These are phyloP conservation scores for Tetraneura akinire DNA, from an alignment of 1,140 invertebrate genomes.

Conservation along the genomic window DNA sequence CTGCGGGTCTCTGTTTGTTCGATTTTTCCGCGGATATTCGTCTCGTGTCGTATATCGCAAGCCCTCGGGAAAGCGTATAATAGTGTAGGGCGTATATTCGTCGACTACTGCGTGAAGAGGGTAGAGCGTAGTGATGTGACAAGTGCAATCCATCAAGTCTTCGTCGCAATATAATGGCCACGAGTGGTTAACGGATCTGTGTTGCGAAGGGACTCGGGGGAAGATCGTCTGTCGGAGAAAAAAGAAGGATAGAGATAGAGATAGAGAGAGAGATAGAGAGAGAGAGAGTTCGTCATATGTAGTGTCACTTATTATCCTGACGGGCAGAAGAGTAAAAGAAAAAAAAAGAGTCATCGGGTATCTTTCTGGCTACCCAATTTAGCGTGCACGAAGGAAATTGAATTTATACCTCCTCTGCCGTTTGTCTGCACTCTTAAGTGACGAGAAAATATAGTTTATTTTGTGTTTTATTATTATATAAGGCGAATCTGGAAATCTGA, in stretches of 20 bases:
- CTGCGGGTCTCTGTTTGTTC: not conserved
- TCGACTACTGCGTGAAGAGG: too few species aligned
- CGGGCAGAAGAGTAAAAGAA: not conserved
- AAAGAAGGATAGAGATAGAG: too few species aligned
- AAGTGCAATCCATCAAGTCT: slow-evolving; percentile 39
- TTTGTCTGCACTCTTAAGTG: too few species aligned
- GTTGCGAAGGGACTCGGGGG: not conserved
- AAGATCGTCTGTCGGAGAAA: not conserved
- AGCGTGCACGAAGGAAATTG: slow-evolving; percentile 33
- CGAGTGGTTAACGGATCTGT: slow-evolving; percentile 20
- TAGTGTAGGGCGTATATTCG: not conserved
- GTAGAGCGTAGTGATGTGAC: slow-evolving; percentile 18
- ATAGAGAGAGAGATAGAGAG: too few species aligned
- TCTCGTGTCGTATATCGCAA: slow-evolving; percentile 5
- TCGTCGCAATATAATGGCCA: slow-evolving; percentile 21
- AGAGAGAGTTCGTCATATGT: not conserved
- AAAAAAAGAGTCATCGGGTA: slow-evolving; percentile 13
- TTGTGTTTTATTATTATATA: too few species aligned
- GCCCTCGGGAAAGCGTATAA: not conserved
- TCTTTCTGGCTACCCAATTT: not conserved
- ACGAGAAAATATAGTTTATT: too few species aligned
- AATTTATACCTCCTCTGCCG: slow-evolving; percentile 20
- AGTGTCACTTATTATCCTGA: slow-evolving; percentile 12
- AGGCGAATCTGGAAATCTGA: too few species aligned
- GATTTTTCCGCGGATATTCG: slow-evolving; percentile 20